Base-by-base conservation (phyloP, 2,888 invertebrate species). In the Listrodromus nycthemerus region DNA sequence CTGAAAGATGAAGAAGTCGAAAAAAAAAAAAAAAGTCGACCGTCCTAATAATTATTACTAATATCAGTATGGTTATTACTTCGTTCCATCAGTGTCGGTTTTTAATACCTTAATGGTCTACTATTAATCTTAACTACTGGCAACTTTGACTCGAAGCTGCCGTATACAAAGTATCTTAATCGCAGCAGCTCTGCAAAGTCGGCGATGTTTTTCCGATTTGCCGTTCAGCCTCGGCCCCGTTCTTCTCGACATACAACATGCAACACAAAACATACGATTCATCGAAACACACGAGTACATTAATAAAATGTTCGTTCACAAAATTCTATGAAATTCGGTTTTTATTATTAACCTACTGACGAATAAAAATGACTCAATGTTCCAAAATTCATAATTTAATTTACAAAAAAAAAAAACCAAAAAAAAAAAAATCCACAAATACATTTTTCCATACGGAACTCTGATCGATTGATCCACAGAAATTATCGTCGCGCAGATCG, bases 31-130 rank as follows among this genome's bases (percentile, higher is more conserved):
- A 21, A 55, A 55, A 55, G 55, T 55, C 21, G 55, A 24, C 10
- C 55, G 55, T 55, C 55, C 24, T 55, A 55, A 55, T 55, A 55
- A 55, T 55, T 55, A 55, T 55, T 55, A 55, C 55, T 24, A 55
- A 55, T 55, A 55, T 55, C 55, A 21, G 55, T 55, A 55, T 55
- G 24, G 55, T 24, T 55, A 55, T 55, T 55, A 55, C 55, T 55
- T 10, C 55, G 55, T 55, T 55, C 55, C 55, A 55, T 55, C 55
- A 55, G 21, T 55, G 55, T 55, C 55, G 55, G 55, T 55, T 55
- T 24, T 55, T 55, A 55, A 55, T 55, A 21, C 13, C 55, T 24
- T 55, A 55, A 55, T 55, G 3, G 55, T 55, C 55, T 55, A 55
- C 55, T 24, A 55, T 55, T 55, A 55, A 24, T 55, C 55, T 55